Evolutionary conservation across 92 coral and sea anemone genomes (phyloP), one percentile per base, ranked within the genome.

Genomic region (Palythoa heliodiscus): DNA sequence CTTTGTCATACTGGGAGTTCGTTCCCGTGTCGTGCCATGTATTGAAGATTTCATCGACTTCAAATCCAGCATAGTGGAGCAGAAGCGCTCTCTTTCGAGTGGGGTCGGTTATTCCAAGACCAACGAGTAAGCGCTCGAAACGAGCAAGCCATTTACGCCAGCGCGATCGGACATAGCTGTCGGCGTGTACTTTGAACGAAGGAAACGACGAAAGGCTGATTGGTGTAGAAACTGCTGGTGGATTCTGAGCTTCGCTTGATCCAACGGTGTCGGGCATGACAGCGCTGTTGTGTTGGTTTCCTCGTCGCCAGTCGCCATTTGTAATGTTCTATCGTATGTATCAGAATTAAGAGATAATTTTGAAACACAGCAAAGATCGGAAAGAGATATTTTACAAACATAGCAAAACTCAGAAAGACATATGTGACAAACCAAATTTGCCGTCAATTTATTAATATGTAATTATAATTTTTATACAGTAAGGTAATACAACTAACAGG

Each of bases 81-180:
- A 57, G 73, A 47, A 84, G 55, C 14, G 87, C 82, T 3, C 69
- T 20, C 54, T 71, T 84, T 39, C 58, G 64, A 60, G 78, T 55
- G 19, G 61, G 61, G n/a, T 55, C 57, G 0, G 1, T 52, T 3
- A 55, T 10, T 10, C 61, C 61, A 55, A 55, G 61, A 55, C 61
- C 17, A 10, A 55, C 61, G 19, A 55, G 61, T 55, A 55, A 55
- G 12, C 16, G 61, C 61, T 55, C n/a, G 19, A 55, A 82, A 2
- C 68, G 66, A 4, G 25, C 57, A 25, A 82, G 67, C 86, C 52
- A 82, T 69, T 82, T 82, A 5, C 50, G 4, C 68, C 86, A 82
- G 11, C 67, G 48, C 5, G 89, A 80, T 1, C 89, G 85, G 39
- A 75, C 82, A 25, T 43, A 81, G 77, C 78, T 80, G 83, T 87